Evolutionary conservation across 2,113 vertebrate genomes (phyloP).

Genomic region (Lampris megalopsis): DNA sequence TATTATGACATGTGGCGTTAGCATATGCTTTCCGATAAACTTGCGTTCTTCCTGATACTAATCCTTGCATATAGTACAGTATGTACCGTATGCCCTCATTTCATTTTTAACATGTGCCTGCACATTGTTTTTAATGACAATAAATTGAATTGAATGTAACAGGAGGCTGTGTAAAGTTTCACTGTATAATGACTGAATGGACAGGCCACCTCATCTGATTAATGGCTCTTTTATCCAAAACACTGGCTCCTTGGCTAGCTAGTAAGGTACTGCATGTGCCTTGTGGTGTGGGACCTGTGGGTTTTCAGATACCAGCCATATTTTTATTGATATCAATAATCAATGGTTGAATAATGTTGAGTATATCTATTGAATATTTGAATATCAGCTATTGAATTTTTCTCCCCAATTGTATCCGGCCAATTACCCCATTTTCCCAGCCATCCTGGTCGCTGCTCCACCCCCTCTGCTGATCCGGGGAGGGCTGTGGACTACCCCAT

Average conservation of each 20-base stretch:
- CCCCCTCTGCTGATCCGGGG: too few relatives aligned
- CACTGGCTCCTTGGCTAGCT: constrained; percentile 5
- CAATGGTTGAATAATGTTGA: too few relatives aligned
- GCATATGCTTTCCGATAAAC: not conserved
- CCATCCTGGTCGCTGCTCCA: too few relatives aligned
- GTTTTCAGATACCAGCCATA: constrained; percentile 1
- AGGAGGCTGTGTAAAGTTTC: not conserved
- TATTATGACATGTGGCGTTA: not conserved
- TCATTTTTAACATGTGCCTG: too few relatives aligned
- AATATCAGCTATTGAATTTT: too few relatives aligned
- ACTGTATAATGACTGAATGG: not conserved
- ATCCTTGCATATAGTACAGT: not conserved
- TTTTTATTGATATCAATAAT: not conserved
- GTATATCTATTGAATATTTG: too few relatives aligned
- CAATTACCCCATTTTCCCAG: too few relatives aligned
- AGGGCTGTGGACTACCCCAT: too few relatives aligned
- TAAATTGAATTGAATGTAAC: not conserved
- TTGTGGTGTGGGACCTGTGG: not conserved
- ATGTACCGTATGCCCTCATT: too few relatives aligned
- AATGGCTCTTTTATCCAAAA: constrained; percentile 5
- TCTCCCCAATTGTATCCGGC: too few relatives aligned
- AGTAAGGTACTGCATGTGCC: not conserved
- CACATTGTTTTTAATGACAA: too few relatives aligned
- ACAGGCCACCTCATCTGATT: constrained; percentile 14
- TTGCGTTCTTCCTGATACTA: not conserved